Evolutionary conservation across 2,797 vertebrate species (phyloP).

Genomic region (Lepilemur septentrionalis): DNA sequence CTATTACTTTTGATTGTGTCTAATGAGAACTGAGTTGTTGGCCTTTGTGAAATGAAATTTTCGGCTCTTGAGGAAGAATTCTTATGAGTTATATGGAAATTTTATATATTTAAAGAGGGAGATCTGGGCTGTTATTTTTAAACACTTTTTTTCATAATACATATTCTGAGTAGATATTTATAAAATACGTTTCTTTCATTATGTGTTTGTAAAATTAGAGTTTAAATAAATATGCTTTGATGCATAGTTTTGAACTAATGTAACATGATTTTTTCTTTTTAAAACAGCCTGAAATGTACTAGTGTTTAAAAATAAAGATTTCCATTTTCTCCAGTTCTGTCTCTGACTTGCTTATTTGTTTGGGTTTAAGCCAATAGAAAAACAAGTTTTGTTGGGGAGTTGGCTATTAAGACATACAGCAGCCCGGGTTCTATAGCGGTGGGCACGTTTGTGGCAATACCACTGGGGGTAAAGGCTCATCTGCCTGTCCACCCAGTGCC

Average conservation of each 20-base stretch:
- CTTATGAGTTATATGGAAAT: conserved; percentile 70
- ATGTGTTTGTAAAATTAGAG: conserved; percentile 83
- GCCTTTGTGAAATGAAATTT: conserved; percentile 74
- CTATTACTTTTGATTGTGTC: conserved; percentile 80
- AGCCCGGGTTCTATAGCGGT: background rate
- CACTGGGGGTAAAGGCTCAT: background rate
- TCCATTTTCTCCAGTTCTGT: conserved; percentile 74
- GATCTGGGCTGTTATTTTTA: conserved; percentile 85
- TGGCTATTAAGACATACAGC: background rate
- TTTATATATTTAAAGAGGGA: conserved; percentile 84
- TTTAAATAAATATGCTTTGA: conserved; percentile 80
- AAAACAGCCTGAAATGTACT: conserved; percentile 79
- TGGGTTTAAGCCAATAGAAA: conserved; percentile 24
- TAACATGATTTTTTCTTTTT: conserved; percentile 81
- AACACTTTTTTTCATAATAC: conserved; percentile 76
- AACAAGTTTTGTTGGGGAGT: background rate
- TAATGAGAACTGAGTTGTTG: conserved; percentile 67
- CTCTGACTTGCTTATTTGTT: conserved; percentile 59
- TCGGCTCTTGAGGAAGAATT: conserved; percentile 76
- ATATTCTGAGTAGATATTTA: conserved; percentile 79
- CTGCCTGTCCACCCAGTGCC: background rate
- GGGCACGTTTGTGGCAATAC: background rate
- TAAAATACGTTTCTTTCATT: conserved; percentile 80
- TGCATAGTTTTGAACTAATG: conserved; percentile 83
- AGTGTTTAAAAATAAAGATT: conserved; percentile 83